Evolutionary conservation across 2,113 vertebrate species (phyloP).

Genomic region (Poecilia latipinna): DNA sequence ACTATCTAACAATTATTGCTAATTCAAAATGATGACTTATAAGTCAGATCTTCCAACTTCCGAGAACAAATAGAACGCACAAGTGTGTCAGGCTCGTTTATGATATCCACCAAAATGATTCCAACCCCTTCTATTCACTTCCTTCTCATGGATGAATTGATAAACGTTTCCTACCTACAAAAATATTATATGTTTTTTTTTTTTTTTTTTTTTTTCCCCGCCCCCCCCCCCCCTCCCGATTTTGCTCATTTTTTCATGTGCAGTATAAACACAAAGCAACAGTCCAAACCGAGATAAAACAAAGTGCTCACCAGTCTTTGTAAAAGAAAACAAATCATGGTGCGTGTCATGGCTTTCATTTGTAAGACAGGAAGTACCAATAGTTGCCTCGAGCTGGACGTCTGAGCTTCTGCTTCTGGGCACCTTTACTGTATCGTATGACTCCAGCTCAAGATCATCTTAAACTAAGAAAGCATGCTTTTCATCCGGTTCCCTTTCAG

Average conservation of each 20-base stretch:
- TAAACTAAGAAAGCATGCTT: conserved; percentile 40
- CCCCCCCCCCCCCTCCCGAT: too few species aligned
- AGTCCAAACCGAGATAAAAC: conserved; percentile 59
- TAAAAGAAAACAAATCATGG: conserved; percentile 76
- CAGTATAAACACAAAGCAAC: conserved; percentile 67
- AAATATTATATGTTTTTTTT: conserved; percentile 68
- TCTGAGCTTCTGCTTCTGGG: conserved; percentile 39
- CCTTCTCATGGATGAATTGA: conserved; percentile 33
- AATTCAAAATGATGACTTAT: background rate
- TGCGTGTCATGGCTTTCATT: conserved; percentile 83
- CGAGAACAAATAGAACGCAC: background rate
- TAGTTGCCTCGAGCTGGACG: conserved; percentile 40
- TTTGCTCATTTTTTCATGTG: conserved; percentile 57
- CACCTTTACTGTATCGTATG: conserved; percentile 44
- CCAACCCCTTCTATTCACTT: conserved; percentile 8
- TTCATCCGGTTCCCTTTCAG: conserved; percentile 47
- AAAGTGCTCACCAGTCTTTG: conserved; percentile 74
- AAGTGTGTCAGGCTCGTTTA: conserved; percentile 8
- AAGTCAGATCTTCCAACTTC: background rate
- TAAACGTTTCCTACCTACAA: conserved; percentile 69
- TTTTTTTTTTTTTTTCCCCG: too few species aligned
- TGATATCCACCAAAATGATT: conserved; percentile 20
- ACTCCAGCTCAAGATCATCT: conserved; percentile 54
- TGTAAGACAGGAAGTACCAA: conserved; percentile 75
- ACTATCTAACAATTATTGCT: too few species aligned